Conservation (phyloP, 2,113 vertebrate species). For the Archocentrus centrarchus region DNA sequence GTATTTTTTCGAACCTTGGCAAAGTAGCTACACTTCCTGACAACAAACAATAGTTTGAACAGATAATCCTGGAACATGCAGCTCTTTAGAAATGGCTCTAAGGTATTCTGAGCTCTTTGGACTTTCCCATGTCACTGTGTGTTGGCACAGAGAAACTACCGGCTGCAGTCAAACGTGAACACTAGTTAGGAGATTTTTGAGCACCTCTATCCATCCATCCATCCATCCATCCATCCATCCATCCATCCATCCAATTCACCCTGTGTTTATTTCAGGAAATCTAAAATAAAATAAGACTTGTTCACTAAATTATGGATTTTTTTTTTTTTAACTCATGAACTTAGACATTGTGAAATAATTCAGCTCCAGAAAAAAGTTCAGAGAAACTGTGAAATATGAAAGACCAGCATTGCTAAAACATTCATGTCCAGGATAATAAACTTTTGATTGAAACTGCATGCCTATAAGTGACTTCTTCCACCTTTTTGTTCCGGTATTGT, state of each 20-base stretch:
- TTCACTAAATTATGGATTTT: neutral
- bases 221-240: too few species aligned
- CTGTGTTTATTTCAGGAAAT: neutral
- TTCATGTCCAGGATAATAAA: constrained; percentile 1
- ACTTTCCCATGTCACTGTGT: neutral
- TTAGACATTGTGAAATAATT: neutral
- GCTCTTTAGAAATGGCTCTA: neutral
- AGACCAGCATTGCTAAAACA: neutral
- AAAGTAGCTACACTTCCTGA: neutral
- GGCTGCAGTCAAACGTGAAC: too few species aligned
- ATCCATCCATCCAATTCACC: too few species aligned
- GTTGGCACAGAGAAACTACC: neutral
- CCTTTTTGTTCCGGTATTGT: neutral
- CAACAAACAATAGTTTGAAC: neutral
- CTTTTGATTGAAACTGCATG: neutral
- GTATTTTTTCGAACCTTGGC: neutral
- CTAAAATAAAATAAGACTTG: neutral
- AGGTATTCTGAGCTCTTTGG: neutral
- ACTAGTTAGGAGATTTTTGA: too few species aligned
- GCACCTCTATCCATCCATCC: too few species aligned
- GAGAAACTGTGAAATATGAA: neutral
- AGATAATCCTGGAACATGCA: neutral
- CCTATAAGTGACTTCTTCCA: neutral
- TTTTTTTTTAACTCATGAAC: neutral
- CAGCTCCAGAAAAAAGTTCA: neutral